These are phyloP conservation scores for Formica exsecta DNA, from an alignment of 1,140 invertebrate genomes.

Conservation along the genomic window DNA sequence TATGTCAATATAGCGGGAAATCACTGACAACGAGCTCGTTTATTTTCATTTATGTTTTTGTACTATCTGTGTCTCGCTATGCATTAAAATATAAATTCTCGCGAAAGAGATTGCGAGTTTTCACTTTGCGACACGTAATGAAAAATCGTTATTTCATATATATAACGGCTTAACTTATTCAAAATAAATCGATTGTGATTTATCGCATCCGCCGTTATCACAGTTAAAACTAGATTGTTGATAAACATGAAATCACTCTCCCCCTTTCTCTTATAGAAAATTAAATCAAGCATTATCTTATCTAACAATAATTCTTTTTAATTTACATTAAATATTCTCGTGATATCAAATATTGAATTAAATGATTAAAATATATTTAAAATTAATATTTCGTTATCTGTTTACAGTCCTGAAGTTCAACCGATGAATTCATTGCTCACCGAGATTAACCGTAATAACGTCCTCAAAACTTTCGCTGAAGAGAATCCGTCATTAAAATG, in stretches of 20 bases:
- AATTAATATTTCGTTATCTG: neutral
- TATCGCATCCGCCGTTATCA: neutral
- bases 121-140: neutral
- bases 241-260: neutral
- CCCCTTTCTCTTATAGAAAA: neutral
- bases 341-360: neutral
- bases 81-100: neutral
- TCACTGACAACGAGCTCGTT: neutral
- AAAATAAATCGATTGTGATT: neutral
- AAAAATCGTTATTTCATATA: neutral
- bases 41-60: neutral
- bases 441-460: neutral
- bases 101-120: too few relatives aligned
- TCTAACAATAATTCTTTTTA: neutral
- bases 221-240: neutral
- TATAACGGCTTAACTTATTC: neutral
- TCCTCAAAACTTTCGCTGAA: neutral
- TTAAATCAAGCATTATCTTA: neutral
- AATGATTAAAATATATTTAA: neutral
- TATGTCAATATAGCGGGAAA: neutral
- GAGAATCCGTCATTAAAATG: slow-evolving; percentile 2
- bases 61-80: neutral
- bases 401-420: neutral
- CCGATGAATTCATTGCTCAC: neutral
- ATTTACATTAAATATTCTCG: neutral